Conservation (phyloP, 2,113 vertebrate genomes). For the Ivindomyrus marchei region DNA sequence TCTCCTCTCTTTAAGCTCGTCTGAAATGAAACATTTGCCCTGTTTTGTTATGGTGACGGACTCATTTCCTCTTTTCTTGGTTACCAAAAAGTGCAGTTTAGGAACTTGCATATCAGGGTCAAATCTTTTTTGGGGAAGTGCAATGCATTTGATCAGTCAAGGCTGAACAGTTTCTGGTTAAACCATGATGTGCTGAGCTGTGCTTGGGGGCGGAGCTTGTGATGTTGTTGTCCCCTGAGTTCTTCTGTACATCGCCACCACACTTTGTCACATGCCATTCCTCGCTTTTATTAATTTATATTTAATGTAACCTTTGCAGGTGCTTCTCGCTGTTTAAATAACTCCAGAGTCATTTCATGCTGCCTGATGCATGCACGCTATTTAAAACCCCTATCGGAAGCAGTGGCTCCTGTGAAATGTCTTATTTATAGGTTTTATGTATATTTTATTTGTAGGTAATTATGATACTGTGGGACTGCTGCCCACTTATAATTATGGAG, state of each 20-base stretch:
- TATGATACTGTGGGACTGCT: not conserved
- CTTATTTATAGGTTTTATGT: slow-evolving; percentile 4
- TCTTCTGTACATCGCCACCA: not conserved
- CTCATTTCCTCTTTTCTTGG: slow-evolving; percentile 21
- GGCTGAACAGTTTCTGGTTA: not conserved
- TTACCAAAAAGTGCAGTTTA: slow-evolving; percentile 14
- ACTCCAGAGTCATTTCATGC: not conserved
- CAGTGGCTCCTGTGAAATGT: not conserved
- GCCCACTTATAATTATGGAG: not conserved
- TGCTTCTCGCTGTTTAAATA: not conserved
- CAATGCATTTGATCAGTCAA: not conserved
- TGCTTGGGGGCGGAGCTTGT: not conserved
- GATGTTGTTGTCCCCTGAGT: not conserved
- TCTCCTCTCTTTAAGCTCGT: not conserved
- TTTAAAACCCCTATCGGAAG: not conserved
- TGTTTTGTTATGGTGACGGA: not conserved
- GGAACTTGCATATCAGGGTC: not conserved
- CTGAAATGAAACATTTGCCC: not conserved
- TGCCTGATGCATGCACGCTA: not conserved
- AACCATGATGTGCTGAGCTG: not conserved
- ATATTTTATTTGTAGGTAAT: slow-evolving; percentile 16
- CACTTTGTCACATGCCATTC: not conserved
- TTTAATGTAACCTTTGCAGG: not conserved
- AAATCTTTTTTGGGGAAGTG: not conserved
- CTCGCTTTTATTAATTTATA: not conserved